Evolutionary conservation across 2,113 vertebrate genomes (phyloP), one percentile per base, ranked within the genome.

Genomic region (Elaphurus davidianus): DNA sequence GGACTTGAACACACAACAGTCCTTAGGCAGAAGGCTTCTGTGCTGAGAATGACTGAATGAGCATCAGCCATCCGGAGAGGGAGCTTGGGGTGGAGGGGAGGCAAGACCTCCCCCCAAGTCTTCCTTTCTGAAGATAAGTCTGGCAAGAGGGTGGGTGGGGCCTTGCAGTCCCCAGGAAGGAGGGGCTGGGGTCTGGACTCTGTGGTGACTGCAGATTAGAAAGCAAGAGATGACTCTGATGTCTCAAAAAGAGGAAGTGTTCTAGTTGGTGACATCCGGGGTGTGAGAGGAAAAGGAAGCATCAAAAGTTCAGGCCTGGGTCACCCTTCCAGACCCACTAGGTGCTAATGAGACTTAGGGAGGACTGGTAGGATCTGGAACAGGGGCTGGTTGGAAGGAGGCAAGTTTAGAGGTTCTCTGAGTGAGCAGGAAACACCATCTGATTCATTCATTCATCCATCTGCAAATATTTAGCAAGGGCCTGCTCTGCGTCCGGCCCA

Each of bases 201-300:
- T 40, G 40, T 40, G 40, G 40, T 40, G 40, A 40, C 91, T 95
- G 96, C 96, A 95, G 50, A 97, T 98, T 97, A 50, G 50, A 90
- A 64, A 93, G 50, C 40, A 85, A 94, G 92, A 81, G 57, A 76
- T 95, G 88, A 88, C 64, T 81, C 43, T 71, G 62, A 93, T 91
- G 88, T 23, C 74, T 94, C n/a, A 27, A 64, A 98, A 98, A 98
- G 94, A 95, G 97, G 98, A 98, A 98, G 71, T n/a, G 4, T 40
- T 95, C 50, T 82, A 86, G 97, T 79, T 64, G 94, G 94, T 82
- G 21, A 62, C 86, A 98, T 98, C 98, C 96, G 98, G 98, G 94
- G 94, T 97, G 91, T 84, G 52, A 94, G 59, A 57, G 74, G 86
- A 86, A 97, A 89, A 92, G 84, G 85, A 95, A 95, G 57, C 30